Percentiles rank a stretch among this genome's conserved stretches.
Evolutionary conservation across 2,113 vertebrate genomes (phyloP).

Genomic region (Saimiri boliviensis): DNA sequence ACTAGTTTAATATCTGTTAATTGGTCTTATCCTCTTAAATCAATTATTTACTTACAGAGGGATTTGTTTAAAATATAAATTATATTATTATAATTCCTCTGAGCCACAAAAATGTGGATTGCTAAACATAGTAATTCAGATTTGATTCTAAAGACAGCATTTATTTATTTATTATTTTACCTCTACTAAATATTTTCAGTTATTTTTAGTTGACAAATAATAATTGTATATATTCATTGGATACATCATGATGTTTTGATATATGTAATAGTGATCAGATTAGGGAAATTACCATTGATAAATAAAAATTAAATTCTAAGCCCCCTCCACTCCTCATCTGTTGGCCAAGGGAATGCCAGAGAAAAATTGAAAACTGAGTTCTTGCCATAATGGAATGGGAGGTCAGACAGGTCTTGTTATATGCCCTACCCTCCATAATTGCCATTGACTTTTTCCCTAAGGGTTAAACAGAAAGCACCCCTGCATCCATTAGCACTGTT

Average conservation of each 20-base stretch:
- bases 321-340: no score
- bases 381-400: no score
- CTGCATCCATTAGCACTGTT: no score
- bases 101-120: not conserved
- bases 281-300: not conserved
- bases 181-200: not conserved
- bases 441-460: no score
- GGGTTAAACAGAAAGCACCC: no score
- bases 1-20: not conserved
- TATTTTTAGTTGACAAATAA: not conserved
- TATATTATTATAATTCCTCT: not conserved
- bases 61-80: not conserved
- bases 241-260: not conserved
- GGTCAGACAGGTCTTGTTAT: no score
- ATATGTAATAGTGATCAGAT: not conserved
- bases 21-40: not conserved
- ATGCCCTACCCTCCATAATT: no score
- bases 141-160: not conserved
- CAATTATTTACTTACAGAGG: not conserved
- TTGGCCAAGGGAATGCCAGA: no score
- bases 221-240: not conserved
- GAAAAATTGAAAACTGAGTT: no score
- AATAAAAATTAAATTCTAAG: no score
- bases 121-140: not conserved
- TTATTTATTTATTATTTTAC: not conserved